A percentile compares a stretch with the other conserved stretches of the same genome.
Evolutionary conservation across 2,113 vertebrate genomes (phyloP).

Genomic region (Amazona vittata): DNA sequence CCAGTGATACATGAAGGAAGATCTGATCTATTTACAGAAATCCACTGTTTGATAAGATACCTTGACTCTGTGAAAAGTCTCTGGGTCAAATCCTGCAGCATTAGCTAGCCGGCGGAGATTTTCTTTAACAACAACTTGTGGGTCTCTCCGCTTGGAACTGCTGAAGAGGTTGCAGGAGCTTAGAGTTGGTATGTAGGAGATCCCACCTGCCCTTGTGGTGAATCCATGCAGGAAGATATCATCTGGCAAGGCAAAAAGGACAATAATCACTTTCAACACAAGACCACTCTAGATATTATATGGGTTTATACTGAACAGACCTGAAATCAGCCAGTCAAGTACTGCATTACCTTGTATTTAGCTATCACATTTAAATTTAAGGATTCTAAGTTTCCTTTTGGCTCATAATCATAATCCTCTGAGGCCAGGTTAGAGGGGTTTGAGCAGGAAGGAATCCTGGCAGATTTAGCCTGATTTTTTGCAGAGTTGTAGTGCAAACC

Average conservation of each 20-base stretch:
- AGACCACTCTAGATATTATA: neutral
- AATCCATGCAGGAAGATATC: conserved; percentile 90
- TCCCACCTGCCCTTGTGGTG: conserved; percentile 87
- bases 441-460: neutral
- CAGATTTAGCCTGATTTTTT: neutral
- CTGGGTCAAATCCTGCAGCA: conserved; percentile 83
- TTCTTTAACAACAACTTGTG: conserved; percentile 82
- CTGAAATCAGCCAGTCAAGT: neutral
- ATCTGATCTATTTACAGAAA: neutral
- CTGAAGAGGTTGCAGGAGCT: conserved; percentile 92
- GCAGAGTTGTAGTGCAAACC: neutral
- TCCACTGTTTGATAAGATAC: conserved; percentile 61
- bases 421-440: neutral
- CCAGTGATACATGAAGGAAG: neutral
- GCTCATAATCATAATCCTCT: neutral
- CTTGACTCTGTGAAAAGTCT: conserved; percentile 82
- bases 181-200: conserved; percentile 85
- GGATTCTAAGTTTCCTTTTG: neutral
- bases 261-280: neutral
- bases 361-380: neutral
- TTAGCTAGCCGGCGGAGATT: conserved; percentile 85
- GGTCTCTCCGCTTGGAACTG: conserved; percentile 85
- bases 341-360: neutral
- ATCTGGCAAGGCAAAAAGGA: conserved; percentile 55
- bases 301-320: neutral